Evolutionary conservation across 2,888 invertebrate species (phyloP).

Genomic region (Phorcus lineatus): DNA sequence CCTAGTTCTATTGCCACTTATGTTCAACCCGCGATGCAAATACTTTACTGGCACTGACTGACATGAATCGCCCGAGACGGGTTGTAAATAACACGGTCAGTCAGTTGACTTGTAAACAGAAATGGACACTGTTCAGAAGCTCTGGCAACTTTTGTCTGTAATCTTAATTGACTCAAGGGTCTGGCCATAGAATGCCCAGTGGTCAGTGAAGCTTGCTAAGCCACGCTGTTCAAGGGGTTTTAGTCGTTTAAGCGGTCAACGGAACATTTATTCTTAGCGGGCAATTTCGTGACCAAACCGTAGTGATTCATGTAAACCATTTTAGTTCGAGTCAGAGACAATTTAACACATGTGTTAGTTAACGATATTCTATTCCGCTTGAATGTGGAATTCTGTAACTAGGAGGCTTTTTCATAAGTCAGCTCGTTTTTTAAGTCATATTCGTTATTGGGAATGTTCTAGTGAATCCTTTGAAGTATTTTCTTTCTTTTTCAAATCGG

Average conservation of each 20-base stretch:
- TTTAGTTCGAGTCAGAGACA: too few relatives aligned
- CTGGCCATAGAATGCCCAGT: neutral
- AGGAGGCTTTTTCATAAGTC: neutral
- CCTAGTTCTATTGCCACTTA: neutral
- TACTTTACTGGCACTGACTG: neutral
- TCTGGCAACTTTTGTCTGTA: neutral
- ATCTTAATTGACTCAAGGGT: neutral
- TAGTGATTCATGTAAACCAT: too few relatives aligned
- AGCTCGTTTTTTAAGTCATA: neutral
- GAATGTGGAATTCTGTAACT: too few relatives aligned
- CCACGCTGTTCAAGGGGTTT: too few relatives aligned
- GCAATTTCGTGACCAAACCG: too few relatives aligned
- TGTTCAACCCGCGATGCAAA: neutral
- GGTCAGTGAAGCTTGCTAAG: too few relatives aligned
- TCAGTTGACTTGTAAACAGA: constrained; percentile 5
- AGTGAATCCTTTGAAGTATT: neutral
- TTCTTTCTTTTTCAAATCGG: too few relatives aligned
- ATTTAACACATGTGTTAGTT: too few relatives aligned
- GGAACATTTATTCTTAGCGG: too few relatives aligned
- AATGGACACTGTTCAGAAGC: neutral
- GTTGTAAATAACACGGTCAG: constrained; percentile 13
- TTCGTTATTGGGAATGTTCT: neutral
- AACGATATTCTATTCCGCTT: too few relatives aligned
- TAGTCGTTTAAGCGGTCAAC: too few relatives aligned
- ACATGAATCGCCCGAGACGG: neutral